A percentile compares a stretch with the other conserved stretches of the same genome.
Evolutionary conservation across 2,797 vertebrate genomes (phyloP).

Genomic region (Malacoctenus gilli): DNA sequence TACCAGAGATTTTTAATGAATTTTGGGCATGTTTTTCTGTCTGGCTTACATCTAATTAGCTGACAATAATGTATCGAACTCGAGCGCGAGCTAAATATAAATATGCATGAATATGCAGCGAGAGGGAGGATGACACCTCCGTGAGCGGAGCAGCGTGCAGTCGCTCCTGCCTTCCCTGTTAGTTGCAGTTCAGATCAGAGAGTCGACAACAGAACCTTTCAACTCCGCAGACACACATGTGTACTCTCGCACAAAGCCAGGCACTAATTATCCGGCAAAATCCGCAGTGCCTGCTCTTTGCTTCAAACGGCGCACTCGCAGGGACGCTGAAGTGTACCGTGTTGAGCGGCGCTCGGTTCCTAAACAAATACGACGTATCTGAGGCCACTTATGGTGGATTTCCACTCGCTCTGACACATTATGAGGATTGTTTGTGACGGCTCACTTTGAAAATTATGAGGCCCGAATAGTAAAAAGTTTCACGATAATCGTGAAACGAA

Average conservation of each 20-base stretch:
- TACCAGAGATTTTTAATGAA: slow-evolving; percentile 94
- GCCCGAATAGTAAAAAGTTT: slow-evolving; percentile 37
- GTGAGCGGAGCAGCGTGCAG: slow-evolving; percentile 76
- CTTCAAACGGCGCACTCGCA: slow-evolving; percentile 68
- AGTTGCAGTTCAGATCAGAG: slow-evolving; percentile 82
- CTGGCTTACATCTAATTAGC: slow-evolving; percentile 99
- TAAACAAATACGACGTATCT: slow-evolving; percentile 66
- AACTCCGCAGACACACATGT: slow-evolving; percentile 61
- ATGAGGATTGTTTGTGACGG: slow-evolving; percentile 62
- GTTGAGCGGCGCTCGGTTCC: slow-evolving; percentile 51
- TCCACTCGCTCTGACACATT: slow-evolving; percentile 43
- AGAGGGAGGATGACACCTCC: slow-evolving; percentile 87
- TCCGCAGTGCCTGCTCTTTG: slow-evolving; percentile 60
- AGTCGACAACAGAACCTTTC: slow-evolving; percentile 76
- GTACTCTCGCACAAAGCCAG: slow-evolving; percentile 60
- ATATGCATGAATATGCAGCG: slow-evolving; percentile 98
- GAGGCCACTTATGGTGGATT: slow-evolving; percentile 48
- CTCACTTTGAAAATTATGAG: slow-evolving; percentile 48
- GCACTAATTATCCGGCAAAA: slow-evolving; percentile 77
- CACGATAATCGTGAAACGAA: slow-evolving; percentile 49
- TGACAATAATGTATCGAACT: slow-evolving; percentile 98
- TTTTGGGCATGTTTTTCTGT: slow-evolving; percentile 93
- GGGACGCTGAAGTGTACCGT: slow-evolving; percentile 51
- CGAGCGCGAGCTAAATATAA: slow-evolving; percentile 95
- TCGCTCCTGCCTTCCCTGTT: slow-evolving; percentile 70